Evolutionary conservation across 2,888 invertebrate genomes (phyloP), one percentile per base, ranked within the genome.

Genomic region (Ommatoiulus sabulosus): DNA sequence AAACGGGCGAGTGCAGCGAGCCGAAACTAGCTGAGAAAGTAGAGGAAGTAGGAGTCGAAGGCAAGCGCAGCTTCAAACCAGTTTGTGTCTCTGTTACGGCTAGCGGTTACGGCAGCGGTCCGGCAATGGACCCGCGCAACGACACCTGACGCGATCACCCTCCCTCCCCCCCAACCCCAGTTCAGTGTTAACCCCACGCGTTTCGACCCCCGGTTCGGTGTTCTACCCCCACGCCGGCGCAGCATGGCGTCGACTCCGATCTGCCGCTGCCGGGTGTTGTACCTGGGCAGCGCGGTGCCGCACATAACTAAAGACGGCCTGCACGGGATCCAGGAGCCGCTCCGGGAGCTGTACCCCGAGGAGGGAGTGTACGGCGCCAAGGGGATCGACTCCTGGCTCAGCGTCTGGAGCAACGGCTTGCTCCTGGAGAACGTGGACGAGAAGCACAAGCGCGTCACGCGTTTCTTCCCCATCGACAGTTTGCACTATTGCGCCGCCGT

Each of bases 271-370:
- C 96, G 98, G 90, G 99, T 99, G 88, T 95, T 99, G 89, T 99
- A 99, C 93, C 94, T 99, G 91, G 99, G 99, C 91, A 97, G 97
- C 91, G 96, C 98, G 44, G 98, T 99, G 91, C 98, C 99, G 48
- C 97, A 98, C 92, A 97, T 98, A 92, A 98, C 98, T 92, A 99
- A 99, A 93, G 99, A 99, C 92, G 99, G 99, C 87, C 94, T 99
- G 87, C 97, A 99, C 92, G 98, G 98, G 89, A 97, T 99, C 90
- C 99, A 99, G 94, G 98, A 99, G 93, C 99, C 99, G 2, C 93
- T 99, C 91, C 95, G 97, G 91, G 99, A 98, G 92, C 94, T 99
- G 89, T 99, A 99, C 93, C 98, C 99, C 89, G 97, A 98, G 90
- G 97, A 97, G 93, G 97, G 98, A 90, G 96, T 97, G 89, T 94